Evolutionary conservation across 1,140 invertebrate species (phyloP).

Genomic region (Odontomachus brunneus): DNA sequence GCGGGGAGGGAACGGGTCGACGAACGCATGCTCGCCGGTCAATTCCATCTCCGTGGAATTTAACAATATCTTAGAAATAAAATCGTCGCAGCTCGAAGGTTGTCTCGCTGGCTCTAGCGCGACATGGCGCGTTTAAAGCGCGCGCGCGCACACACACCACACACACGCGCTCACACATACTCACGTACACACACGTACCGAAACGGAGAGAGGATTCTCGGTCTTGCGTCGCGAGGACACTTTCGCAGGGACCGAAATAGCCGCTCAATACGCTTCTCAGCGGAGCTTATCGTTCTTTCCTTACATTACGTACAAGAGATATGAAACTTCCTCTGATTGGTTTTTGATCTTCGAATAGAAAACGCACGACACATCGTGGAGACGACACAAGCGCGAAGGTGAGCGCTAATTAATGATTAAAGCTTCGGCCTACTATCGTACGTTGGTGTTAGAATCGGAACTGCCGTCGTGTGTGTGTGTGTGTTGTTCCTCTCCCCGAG

Average conservation of each 20-base stretch:
- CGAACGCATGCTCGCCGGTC: neutral
- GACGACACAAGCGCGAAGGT: slow-evolving; percentile 8
- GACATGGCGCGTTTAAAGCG: slow-evolving; percentile 17
- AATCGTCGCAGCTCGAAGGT: slow-evolving; percentile 10
- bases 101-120: slow-evolving; percentile 1
- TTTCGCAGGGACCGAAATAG: neutral
- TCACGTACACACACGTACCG: neutral
- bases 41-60: slow-evolving; percentile 8
- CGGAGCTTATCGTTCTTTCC: neutral
- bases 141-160: too few species aligned
- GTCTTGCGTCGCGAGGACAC: neutral
- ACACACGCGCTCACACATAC: too few species aligned
- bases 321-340: slow-evolving; percentile 13
- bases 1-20: too few species aligned
- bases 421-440: slow-evolving; percentile 36
- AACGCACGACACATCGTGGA: slow-evolving; percentile 19
- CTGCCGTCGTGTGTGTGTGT: slow-evolving; percentile 8
- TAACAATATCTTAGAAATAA: slow-evolving; percentile 34
- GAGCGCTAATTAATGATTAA: slow-evolving; percentile 47
- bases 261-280: neutral
- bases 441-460: slow-evolving; percentile 49
- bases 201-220: neutral
- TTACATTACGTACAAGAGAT: slow-evolving; percentile 21
- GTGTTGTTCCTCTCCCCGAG: neutral
- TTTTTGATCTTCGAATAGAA: slow-evolving; percentile 48